Conservation (phyloP, 2,888 invertebrate genomes). For the Anoplius nigerrimus region DNA sequence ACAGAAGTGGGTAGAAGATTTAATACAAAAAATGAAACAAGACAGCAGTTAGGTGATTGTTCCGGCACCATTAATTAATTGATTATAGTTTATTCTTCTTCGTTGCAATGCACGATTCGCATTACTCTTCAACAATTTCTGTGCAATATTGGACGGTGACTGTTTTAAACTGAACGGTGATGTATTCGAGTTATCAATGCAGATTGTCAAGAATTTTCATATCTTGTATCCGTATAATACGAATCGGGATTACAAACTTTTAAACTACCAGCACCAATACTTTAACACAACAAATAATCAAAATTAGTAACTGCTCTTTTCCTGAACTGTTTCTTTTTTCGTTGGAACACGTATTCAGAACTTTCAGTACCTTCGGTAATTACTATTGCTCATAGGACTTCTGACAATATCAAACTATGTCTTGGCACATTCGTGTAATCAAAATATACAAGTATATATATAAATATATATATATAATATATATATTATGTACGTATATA, state of each 20-base stretch:
- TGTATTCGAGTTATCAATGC: too few species aligned
- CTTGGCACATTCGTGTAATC: conserved; percentile 6
- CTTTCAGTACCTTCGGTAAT: not conserved
- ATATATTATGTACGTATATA: conserved; percentile 25
- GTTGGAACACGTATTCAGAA: conserved; percentile 5
- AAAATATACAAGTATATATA: conserved; percentile 9
- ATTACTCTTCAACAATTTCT: conserved; percentile 32
- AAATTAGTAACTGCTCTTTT: conserved; percentile 10
- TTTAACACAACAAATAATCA: conserved; percentile 20
- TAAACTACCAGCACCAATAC: conserved; percentile 63
- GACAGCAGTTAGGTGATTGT: conserved; percentile 73
- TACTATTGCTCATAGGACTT: not conserved
- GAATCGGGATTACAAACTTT: conserved; percentile 61
- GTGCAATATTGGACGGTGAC: not conserved
- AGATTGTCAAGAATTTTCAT: conserved; percentile 10
- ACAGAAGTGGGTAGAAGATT: conserved; percentile 75
- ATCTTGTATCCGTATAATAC: conserved; percentile 40
- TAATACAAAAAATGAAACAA: conserved; percentile 74
- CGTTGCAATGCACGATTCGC: conserved; percentile 58
- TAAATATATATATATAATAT: conserved; percentile 9
- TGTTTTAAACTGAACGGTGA: too few species aligned
- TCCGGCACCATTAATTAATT: conserved; percentile 68
- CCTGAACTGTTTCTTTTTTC: conserved; percentile 16
- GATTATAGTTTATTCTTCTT: conserved; percentile 53
- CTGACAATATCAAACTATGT: not conserved